Percentiles rank a stretch among this genome's conserved stretches.
Evolutionary conservation across 2,113 vertebrate species (phyloP).

Genomic region (Heterotis niloticus): DNA sequence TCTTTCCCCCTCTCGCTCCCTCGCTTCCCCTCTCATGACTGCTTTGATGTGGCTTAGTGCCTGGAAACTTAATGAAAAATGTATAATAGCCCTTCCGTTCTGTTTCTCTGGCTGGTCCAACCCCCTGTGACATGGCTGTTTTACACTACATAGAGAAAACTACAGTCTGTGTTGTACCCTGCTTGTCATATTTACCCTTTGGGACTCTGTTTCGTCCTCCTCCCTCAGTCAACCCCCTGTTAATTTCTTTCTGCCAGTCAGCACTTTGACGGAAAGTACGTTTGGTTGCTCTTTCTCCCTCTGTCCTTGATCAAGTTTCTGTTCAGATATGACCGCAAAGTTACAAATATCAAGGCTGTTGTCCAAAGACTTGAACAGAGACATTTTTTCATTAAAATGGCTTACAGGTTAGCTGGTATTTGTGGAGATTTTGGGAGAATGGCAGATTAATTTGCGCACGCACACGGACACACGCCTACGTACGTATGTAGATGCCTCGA

Average conservation of each 20-base stretch:
- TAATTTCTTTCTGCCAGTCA: conserved; percentile 58
- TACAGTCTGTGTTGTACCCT: conserved; percentile 1
- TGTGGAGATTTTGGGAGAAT: no score
- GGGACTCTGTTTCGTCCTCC: conserved; percentile 7
- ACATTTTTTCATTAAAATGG: no score
- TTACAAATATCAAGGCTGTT: no score
- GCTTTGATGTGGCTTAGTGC: conserved; percentile 73
- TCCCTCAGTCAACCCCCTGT: conserved; percentile 34
- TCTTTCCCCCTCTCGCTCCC: conserved; percentile 25
- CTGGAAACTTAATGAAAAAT: conserved; percentile 76
- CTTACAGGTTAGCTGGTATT: no score
- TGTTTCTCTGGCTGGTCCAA: conserved; percentile 38
- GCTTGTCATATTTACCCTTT: conserved; percentile 30
- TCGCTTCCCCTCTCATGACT: conserved; percentile 39
- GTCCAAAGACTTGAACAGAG: no score
- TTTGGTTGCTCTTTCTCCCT: conserved; percentile 42
- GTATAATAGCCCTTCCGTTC: conserved; percentile 65
- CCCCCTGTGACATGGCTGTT: conserved; percentile 45
- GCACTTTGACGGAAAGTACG: conserved; percentile 42
- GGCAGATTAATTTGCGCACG: no score
- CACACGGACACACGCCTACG: no score
- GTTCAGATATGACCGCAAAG: no score
- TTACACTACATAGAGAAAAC: conserved; percentile 34
- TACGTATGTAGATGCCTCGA: no score
- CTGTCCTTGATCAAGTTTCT: background rate